These are phyloP conservation scores for Ctenoplectra terminalis DNA, from an alignment of 1,140 invertebrate species.

Conservation along the genomic window DNA sequence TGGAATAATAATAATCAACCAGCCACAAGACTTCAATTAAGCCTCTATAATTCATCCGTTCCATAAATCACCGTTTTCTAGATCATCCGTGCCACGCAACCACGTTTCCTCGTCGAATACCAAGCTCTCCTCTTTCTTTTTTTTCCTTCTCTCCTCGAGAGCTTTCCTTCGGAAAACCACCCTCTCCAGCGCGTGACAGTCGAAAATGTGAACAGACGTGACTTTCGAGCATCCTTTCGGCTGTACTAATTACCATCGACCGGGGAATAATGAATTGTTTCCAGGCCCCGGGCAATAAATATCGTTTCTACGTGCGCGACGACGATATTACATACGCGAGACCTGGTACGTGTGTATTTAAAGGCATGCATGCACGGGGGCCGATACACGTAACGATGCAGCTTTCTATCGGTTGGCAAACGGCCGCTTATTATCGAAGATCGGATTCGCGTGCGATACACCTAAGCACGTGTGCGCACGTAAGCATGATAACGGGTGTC, in stretches of 20 bases:
- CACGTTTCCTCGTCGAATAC: too few relatives aligned
- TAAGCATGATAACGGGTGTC: constrained; percentile 68
- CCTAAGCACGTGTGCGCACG: constrained; percentile 58
- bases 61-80: too few relatives aligned
- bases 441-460: constrained; percentile 70
- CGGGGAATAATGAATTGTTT: constrained; percentile 63
- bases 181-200: background rate
- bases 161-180: background rate
- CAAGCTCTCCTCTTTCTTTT: too few relatives aligned
- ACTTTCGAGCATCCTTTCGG: constrained; percentile 53
- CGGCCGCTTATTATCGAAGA: constrained; percentile 70
- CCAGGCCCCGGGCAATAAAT: constrained; percentile 57
- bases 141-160: background rate
- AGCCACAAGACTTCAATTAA: constrained; percentile 48
- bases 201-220: constrained; percentile 44
- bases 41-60: constrained; percentile 39
- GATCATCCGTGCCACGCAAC: too few relatives aligned
- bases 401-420: constrained; percentile 68
- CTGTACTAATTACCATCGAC: constrained; percentile 60
- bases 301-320: constrained; percentile 44
- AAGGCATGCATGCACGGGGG: constrained; percentile 1
- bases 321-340: constrained; percentile 10
- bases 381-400: constrained; percentile 54
- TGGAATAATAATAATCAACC: constrained; percentile 56
- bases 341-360: background rate